Conservation (phyloP, 2,113 vertebrate genomes). For the Seriola dumerili region DNA sequence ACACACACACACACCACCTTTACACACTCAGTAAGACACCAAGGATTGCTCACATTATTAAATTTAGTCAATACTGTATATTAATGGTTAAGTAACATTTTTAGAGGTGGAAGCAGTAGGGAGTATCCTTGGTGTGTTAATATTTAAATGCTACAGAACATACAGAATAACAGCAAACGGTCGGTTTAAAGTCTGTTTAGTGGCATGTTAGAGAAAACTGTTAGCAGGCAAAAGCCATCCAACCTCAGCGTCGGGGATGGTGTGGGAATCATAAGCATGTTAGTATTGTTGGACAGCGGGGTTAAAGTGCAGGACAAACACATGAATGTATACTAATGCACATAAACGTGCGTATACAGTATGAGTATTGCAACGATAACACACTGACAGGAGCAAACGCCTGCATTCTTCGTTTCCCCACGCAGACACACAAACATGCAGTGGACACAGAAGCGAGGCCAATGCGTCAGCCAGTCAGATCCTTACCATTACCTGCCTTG, state of each 20-base stretch:
- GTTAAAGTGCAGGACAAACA: slow-evolving; percentile 65
- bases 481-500: slow-evolving; percentile 94
- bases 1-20: slow-evolving; percentile 19
- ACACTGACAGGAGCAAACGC: neutral
- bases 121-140: slow-evolving; percentile 73
- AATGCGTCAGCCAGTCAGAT: slow-evolving; percentile 82
- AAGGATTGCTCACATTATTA: slow-evolving; percentile 49
- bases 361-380: neutral
- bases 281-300: slow-evolving; percentile 80
- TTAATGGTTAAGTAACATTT: neutral
- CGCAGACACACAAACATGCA: slow-evolving; percentile 53
- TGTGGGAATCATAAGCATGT: slow-evolving; percentile 80
- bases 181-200: slow-evolving; percentile 1
- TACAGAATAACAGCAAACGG: neutral
- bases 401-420: neutral
- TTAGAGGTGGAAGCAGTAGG: slow-evolving; percentile 1
- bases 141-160: slow-evolving; percentile 34
- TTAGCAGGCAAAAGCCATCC: slow-evolving; percentile 27
- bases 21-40: slow-evolving; percentile 61
- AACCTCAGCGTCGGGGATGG: slow-evolving; percentile 3
- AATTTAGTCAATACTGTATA: neutral
- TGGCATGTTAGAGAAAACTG: slow-evolving; percentile 30
- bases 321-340: slow-evolving; percentile 72
- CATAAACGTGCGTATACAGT: slow-evolving; percentile 54
- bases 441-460: slow-evolving; percentile 70